Evolutionary conservation across 2,797 vertebrate species (phyloP), one percentile per base, ranked within the genome.

Genomic region (Pipistrellus nathusii): DNA sequence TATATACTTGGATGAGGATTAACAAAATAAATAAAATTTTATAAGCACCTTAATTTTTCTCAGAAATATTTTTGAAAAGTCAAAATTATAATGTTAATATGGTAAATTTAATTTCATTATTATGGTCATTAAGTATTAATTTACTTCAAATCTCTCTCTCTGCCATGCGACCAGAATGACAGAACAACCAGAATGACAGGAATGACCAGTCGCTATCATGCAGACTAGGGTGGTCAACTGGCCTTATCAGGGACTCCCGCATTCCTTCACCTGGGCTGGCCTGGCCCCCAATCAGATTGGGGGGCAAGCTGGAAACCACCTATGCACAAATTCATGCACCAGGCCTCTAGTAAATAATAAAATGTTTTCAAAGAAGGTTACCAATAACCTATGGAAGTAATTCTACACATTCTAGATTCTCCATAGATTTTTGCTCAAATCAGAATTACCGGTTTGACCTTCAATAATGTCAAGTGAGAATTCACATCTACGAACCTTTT

Each of bases 391-490:
- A 11, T 35, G 59, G 17, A 1, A 75, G 14, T 59, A 78, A 80
- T 55, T 55, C 10, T 30, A 4, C 62, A 48, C 27, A 25, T 64
- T 51, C 30, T 83, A 64, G 8, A 80, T 57, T 80, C 8, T 68
- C 15, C 18, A 35, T 59, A 57, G 17, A 73, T 83, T 92, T 66
- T 38, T 64, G 7, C 13, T 88, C 5, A 21, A 83, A 20, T 68
- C 48, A 72, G 59, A 85, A 85, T 75, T 41, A 83, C 10, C 30
- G 55, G 46, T 62, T 64, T 91, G 35, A 83, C 72, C 51, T 25
- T 77, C 27, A 85, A 55, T 53, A 93, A 80, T n/a, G 21, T 95
- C 57, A 85, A 71, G 27, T 90, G 59, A 94, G 62, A 93, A 57
- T 77, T 82, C 85, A 85, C 13, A 72, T 90, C 13, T 59, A 30